These are phyloP conservation scores for Pogoniulus pusillus DNA, from an alignment of 2,797 vertebrate species.

Conservation along the genomic window DNA sequence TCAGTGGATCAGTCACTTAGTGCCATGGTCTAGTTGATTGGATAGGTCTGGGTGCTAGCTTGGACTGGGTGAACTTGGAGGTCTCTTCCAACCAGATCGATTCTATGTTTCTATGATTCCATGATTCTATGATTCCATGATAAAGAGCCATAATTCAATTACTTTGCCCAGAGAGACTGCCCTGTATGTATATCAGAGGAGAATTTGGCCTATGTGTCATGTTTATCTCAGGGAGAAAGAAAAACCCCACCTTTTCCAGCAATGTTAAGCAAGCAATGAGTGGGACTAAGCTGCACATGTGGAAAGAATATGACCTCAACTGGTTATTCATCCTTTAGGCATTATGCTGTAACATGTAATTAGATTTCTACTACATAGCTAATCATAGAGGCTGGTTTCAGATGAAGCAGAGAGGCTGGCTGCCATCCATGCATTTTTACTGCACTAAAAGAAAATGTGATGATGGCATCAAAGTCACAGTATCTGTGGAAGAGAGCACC, in stretches of 20 bases:
- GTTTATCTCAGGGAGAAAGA: background rate
- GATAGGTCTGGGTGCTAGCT: too few relatives aligned
- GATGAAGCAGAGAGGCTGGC: background rate
- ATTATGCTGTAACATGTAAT: background rate
- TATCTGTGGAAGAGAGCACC: background rate
- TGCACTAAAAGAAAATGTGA: background rate
- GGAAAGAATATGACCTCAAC: background rate
- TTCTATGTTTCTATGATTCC: background rate
- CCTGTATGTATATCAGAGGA: background rate
- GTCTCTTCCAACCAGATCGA: too few relatives aligned
- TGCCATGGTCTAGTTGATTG: too few relatives aligned
- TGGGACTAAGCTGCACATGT: background rate
- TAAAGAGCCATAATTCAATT: background rate
- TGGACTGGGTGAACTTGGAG: too few relatives aligned
- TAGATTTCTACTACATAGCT: background rate
- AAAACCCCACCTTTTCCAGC: background rate
- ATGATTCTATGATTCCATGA: too few relatives aligned
- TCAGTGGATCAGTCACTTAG: too few relatives aligned
- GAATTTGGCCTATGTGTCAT: background rate
- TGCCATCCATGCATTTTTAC: slow-evolving; percentile 17
- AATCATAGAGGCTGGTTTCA: background rate
- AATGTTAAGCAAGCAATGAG: background rate
- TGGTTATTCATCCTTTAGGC: background rate
- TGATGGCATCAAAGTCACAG: background rate
- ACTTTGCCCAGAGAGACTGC: background rate